Conservation (phyloP, 2,888 invertebrate species). For the Epistrophe eligans region DNA sequence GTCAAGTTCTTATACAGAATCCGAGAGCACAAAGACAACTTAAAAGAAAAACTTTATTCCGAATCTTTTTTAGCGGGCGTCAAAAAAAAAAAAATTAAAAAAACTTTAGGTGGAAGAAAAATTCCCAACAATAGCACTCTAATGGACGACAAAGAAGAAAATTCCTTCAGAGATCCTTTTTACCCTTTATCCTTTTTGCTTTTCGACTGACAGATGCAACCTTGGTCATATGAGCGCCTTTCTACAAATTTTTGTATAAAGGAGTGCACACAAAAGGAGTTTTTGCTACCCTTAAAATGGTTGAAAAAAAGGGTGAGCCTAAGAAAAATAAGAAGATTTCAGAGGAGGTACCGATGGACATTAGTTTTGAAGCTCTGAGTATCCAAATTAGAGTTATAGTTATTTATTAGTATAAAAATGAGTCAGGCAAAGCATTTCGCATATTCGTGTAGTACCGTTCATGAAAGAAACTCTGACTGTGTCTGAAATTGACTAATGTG, state of each 20-base stretch:
- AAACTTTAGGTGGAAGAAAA: constrained; percentile 29
- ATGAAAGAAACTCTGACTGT: no score
- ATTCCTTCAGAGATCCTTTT: constrained; percentile 54
- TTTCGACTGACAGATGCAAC: neutral
- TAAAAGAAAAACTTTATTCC: constrained; percentile 51
- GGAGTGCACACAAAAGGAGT: no score
- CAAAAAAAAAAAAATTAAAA: constrained; percentile 21
- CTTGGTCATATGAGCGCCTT: neutral
- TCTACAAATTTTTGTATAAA: neutral
- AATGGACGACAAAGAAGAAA: constrained; percentile 53
- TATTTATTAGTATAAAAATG: no score
- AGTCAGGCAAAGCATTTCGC: no score
- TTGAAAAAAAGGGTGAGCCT: no score
- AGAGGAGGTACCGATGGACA: no score
- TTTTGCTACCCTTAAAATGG: no score
- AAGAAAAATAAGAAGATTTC: no score
- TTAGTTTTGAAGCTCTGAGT: no score
- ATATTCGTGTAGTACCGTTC: no score
- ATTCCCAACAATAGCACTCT: constrained; percentile 54
- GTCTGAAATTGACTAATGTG: no score
- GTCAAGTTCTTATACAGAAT: constrained; percentile 64
- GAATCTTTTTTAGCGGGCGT: constrained; percentile 53
- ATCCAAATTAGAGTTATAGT: no score
- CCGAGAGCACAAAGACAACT: constrained; percentile 51
- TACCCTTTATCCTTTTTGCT: constrained; percentile 26